Percentiles rank a stretch among this genome's conserved stretches.
Evolutionary conservation across 2,888 invertebrate genomes (phyloP).

Genomic region (Drosophila demipolita): DNA sequence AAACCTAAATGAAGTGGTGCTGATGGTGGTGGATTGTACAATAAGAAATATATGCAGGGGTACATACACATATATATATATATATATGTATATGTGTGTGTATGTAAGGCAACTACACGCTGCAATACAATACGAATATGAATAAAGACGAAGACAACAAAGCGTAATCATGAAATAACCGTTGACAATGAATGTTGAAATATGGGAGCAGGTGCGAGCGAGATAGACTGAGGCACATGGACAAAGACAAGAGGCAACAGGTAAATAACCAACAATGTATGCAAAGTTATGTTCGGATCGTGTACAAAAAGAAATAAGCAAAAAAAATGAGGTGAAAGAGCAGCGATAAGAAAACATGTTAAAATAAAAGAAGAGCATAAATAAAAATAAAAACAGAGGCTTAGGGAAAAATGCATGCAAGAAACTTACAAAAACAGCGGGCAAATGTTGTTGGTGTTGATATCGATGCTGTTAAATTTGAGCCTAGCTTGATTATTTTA

Average conservation of each 20-base stretch:
- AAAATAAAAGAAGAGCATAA: slow-evolving; percentile 21
- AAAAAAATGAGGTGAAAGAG: slow-evolving; percentile 21
- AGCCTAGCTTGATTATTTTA: slow-evolving; percentile 10
- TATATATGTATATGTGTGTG: background rate
- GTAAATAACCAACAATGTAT: slow-evolving; percentile 41
- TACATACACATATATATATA: slow-evolving; percentile 10
- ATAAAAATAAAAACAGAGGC: slow-evolving; percentile 9
- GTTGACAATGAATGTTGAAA: slow-evolving; percentile 61
- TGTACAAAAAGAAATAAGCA: slow-evolving; percentile 22
- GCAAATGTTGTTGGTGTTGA: slow-evolving; percentile 18
- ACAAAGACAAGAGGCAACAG: slow-evolving; percentile 51
- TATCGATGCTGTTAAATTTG: slow-evolving; percentile 14
- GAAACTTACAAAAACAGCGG: slow-evolving; percentile 50
- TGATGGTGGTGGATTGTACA: slow-evolving; percentile 52
- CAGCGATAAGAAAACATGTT: slow-evolving; percentile 36
- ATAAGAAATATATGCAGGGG: slow-evolving; percentile 35
- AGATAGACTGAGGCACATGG: slow-evolving; percentile 28
- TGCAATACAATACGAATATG: slow-evolving; percentile 23
- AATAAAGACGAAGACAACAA: slow-evolving; percentile 45
- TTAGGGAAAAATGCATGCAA: slow-evolving; percentile 14
- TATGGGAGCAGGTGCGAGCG: slow-evolving; percentile 37
- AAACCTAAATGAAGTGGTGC: slow-evolving; percentile 43
- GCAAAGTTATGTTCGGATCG: slow-evolving; percentile 25
- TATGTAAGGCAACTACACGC: slow-evolving; percentile 11
- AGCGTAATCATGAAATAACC: slow-evolving; percentile 56